Evolutionary conservation across 1,140 invertebrate genomes (phyloP).

Genomic region (Drosophila saltans): DNA sequence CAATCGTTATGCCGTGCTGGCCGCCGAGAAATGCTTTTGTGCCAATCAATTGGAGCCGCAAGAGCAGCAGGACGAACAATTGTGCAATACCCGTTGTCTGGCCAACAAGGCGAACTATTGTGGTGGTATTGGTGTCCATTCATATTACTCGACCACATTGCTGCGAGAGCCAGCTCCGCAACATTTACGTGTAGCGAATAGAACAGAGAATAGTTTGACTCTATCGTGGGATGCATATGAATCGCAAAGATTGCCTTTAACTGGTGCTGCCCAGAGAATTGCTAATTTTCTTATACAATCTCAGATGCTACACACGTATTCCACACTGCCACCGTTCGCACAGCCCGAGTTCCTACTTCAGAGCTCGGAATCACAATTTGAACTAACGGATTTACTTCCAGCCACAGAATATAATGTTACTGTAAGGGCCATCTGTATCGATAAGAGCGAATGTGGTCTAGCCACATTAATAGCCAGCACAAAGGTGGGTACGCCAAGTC

Average conservation of each 20-base stretch:
- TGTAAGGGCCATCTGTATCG: constrained; percentile 86
- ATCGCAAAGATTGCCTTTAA: constrained; percentile 53
- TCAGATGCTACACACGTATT: constrained; percentile 83
- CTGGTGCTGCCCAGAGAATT: constrained; percentile 65
- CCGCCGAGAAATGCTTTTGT: constrained; percentile 71
- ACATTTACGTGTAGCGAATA: constrained; percentile 83
- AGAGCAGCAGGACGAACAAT: constrained; percentile 63
- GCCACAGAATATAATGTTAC: constrained; percentile 89
- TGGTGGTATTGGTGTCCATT: constrained; percentile 84
- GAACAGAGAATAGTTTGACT: constrained; percentile 84
- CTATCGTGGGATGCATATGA: constrained; percentile 84
- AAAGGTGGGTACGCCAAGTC: constrained; percentile 87
- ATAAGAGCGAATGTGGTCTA: constrained; percentile 84
- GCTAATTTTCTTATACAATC: constrained; percentile 84
- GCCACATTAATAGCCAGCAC: constrained; percentile 86
- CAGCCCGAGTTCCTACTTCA: constrained; percentile 84
- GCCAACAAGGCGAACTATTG: constrained; percentile 85
- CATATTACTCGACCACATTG: constrained; percentile 84
- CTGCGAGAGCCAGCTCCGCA: constrained; percentile 81
- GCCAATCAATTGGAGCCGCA: constrained; percentile 49
- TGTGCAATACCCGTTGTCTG: constrained; percentile 84
- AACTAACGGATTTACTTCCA: constrained; percentile 87
- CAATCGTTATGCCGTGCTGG: constrained; percentile 67
- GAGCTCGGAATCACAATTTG: constrained; percentile 83
- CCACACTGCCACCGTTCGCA: constrained; percentile 62